Conservation (phyloP, 2,888 invertebrate genomes). For the Antitype chi region DNA sequence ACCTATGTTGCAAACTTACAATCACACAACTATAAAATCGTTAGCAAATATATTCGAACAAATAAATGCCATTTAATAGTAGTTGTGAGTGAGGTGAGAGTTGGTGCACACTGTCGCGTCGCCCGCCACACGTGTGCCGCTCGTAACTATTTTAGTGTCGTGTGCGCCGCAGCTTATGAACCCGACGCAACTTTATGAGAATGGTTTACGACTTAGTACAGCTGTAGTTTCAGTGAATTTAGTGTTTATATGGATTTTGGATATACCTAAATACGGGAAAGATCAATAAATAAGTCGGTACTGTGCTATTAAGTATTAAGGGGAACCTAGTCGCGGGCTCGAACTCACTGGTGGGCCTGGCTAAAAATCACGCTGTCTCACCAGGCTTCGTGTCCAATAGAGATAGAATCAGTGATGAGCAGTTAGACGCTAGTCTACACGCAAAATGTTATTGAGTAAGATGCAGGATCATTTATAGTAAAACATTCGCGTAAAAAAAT, state of each 20-base stretch:
- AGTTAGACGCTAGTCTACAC: no score
- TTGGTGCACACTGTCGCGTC: constrained; percentile 27
- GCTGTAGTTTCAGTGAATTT: constrained; percentile 26
- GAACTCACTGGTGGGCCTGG: no score
- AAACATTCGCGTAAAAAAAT: no score
- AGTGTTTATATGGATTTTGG: not conserved
- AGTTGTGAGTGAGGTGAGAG: constrained; percentile 15
- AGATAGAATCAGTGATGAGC: no score
- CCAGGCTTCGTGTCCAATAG: no score
- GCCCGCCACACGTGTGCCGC: constrained; percentile 47
- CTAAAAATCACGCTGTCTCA: no score
- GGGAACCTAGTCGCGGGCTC: no score
- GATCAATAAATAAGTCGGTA: no score
- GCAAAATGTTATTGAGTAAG: no score
- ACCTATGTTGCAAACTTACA: constrained; percentile 9
- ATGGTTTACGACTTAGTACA: constrained; percentile 41
- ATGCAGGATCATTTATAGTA: no score
- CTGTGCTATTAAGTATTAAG: no score
- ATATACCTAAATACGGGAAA: not conserved
- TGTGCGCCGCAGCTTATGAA: constrained; percentile 49
- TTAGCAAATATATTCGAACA: constrained; percentile 23
- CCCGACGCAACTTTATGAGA: constrained; percentile 33
- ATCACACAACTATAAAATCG: constrained; percentile 31
- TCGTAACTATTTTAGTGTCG: constrained; percentile 55
- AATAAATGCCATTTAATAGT: constrained; percentile 36